Conservation (phyloP, 2,797 vertebrate genomes). For the Anas acuta region DNA sequence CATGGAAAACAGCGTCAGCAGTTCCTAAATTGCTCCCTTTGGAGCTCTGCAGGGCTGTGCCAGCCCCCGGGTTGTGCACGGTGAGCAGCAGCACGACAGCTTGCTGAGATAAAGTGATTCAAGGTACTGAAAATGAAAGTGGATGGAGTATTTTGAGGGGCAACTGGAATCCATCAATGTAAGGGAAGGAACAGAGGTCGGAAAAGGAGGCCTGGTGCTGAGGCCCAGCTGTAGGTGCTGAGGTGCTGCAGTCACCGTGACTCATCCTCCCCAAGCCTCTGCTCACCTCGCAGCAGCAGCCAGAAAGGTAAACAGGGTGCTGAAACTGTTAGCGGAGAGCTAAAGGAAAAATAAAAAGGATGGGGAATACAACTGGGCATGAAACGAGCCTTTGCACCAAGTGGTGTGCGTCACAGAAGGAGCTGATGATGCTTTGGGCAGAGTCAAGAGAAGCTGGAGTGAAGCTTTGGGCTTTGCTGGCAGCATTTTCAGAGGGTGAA, state of each 20-base stretch:
- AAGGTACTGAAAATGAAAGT: neutral
- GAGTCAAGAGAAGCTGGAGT: neutral
- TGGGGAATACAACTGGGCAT: neutral
- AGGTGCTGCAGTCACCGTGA: neutral
- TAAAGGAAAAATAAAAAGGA: neutral
- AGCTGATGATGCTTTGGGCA: neutral
- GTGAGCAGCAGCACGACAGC: neutral
- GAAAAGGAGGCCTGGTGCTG: neutral
- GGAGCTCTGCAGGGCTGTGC: neutral
- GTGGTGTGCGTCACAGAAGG: neutral
- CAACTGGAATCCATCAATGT: neutral
- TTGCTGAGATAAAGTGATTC: neutral
- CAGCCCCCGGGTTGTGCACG: neutral
- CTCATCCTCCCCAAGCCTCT: neutral
- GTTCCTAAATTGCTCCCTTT: neutral
- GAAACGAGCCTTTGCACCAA: neutral
- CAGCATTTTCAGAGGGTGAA: neutral
- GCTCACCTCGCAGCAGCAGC: rapidly evolving
- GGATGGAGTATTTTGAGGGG: neutral
- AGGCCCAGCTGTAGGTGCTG: neutral
- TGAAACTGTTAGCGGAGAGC: neutral
- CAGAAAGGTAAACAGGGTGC: neutral
- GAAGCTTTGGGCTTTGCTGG: neutral
- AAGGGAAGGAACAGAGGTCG: neutral
- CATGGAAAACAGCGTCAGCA: neutral